These are phyloP conservation scores for Protobothrops flavoviridis DNA, from an alignment of 2,113 vertebrate species.

Conservation along the genomic window DNA sequence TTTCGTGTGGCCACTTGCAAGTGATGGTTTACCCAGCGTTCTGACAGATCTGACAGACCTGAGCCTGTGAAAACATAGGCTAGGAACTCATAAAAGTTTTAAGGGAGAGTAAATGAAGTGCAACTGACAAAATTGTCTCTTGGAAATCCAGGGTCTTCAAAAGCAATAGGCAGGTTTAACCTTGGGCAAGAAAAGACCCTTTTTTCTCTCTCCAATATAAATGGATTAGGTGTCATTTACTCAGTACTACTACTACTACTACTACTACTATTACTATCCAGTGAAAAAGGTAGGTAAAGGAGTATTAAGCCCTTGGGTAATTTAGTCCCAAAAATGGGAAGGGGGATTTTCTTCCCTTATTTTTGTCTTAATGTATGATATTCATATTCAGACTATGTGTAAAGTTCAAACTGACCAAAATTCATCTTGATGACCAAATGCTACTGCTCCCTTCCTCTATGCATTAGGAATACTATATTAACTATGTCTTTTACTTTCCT, in stretches of 20 bases:
- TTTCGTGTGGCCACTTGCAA: background rate
- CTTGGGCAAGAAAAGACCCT: background rate
- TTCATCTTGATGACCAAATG: background rate
- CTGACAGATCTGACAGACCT: background rate
- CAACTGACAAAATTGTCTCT: background rate
- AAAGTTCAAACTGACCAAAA: background rate
- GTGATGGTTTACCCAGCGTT: background rate
- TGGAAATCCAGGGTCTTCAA: background rate
- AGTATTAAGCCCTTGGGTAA: background rate
- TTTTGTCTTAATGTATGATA: background rate
- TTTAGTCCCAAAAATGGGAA: background rate
- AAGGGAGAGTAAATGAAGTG: background rate
- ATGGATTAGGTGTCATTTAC: background rate
- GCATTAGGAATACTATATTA: background rate
- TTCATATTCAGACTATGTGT: background rate
- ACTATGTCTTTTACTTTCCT: background rate
- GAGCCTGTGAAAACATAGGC: background rate
- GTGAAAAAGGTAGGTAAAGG: background rate
- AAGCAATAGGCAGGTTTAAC: background rate
- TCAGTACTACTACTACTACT: no score
- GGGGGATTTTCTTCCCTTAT: background rate
- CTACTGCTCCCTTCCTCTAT: background rate
- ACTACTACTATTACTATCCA: background rate
- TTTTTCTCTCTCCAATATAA: background rate
- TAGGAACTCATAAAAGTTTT: background rate